Conservation (phyloP, 2,113 vertebrate species). For the Tamias sibiricus region DNA sequence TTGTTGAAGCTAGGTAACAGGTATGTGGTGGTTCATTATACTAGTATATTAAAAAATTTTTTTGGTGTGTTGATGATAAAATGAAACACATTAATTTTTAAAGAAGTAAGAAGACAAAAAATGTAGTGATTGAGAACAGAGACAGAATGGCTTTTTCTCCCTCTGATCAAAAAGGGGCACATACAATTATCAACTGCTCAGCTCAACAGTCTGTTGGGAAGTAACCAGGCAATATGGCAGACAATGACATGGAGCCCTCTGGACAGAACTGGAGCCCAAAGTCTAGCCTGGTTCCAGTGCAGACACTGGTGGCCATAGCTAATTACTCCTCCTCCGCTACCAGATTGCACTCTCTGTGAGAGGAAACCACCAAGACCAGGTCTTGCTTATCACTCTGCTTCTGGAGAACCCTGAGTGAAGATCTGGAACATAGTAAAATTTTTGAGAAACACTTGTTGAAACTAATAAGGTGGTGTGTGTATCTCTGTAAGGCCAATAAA, state of each 20-base stretch:
- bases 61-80: background rate
- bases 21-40: background rate
- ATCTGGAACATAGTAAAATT: background rate
- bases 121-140: background rate
- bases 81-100: background rate
- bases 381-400: background rate
- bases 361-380: too few relatives aligned
- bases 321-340: background rate
- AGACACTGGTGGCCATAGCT: too few relatives aligned
- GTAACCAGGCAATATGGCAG: accelerated
- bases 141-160: background rate
- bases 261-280: background rate
- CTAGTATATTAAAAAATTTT: background rate
- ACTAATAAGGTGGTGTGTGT: background rate
- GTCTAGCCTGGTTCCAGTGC: background rate
- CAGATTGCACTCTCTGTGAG: background rate
- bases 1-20: background rate
- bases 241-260: background rate
- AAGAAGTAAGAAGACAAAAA: background rate
- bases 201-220: background rate
- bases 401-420: background rate
- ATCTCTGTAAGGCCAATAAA: background rate
- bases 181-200: background rate
- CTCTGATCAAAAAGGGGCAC: background rate
- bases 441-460: background rate